Base-by-base conservation (phyloP, 2,113 vertebrate genomes). In the Rafetus swinhoei region DNA sequence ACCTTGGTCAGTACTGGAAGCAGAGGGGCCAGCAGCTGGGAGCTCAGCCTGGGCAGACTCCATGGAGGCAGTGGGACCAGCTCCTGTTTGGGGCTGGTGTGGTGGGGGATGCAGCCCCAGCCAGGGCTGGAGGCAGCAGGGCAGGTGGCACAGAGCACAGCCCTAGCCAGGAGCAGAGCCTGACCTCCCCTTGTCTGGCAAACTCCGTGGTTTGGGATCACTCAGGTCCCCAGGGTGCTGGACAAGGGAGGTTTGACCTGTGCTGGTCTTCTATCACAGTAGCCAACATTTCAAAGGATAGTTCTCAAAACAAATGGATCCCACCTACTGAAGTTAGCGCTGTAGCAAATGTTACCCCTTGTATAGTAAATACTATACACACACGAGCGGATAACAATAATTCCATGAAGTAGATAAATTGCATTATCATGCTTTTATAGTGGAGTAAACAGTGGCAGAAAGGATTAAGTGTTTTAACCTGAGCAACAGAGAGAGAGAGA, bases 371-470 rank as follows among this genome's bases (percentile, higher is more conserved):
- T 93, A 95, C 92, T 96, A 93, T 95, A 94, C 94, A 90, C 95
- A 92, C 95, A 96, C 95, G 92, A 96, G 96, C 95, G 95, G 93
- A 96, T 92, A 94, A 95, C 32, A 79, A 95, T 96, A 92, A 95
- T 95, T 95, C 84, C 85, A 94, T 96, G 93, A 95, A 97, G 96
- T 95, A 97, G 96, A 95, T 95, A 95, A 95, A 96, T 95, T 95
- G 93, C 94, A 93, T 95, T 95, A 74, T 74, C 9, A 45, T 7
- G n/a, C 35, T 22, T 35, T 74, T 74, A 21, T 21, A 22, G 97
- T 94, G 95, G 96, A 94, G 95, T 95, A 97, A 96, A 92, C 90
- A 96, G 88, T 95, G 92, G 92, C 92, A 95, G 93, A 90, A 97
- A 96, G 95, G 56, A 97, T 89, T 93, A 97, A 96, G 95, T 96